A percentile compares a stretch with the other conserved stretches of the same genome.
Conservation (phyloP, 2,113 vertebrate species). For the Montifringilla adamsi region DNA sequence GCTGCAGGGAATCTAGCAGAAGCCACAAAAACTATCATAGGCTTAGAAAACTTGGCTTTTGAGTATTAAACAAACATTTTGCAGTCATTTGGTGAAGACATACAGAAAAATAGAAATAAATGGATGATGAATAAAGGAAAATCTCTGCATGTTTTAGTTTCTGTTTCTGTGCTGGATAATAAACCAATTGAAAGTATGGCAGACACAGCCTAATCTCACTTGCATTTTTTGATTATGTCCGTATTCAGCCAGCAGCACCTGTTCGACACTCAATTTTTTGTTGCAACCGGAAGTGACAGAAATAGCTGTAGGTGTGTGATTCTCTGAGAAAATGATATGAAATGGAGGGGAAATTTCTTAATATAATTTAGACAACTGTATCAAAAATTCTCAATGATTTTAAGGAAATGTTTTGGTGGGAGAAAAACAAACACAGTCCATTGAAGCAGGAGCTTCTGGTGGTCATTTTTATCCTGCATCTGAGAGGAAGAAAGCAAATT, state of each 20-base stretch:
- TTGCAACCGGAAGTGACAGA: neutral
- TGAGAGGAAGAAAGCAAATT: neutral
- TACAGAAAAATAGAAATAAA: neutral
- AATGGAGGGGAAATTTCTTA: neutral
- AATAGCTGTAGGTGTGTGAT: neutral
- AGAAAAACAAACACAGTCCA: neutral
- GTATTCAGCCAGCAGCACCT: neutral
- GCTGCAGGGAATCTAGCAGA: neutral
- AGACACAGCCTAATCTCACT: neutral
- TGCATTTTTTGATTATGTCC: neutral
- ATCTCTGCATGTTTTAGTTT: neutral
- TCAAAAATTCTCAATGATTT: neutral
- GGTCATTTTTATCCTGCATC: neutral
- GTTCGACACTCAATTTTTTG: neutral
- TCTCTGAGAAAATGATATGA: neutral
- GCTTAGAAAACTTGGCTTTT: neutral
- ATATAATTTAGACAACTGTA: neutral
- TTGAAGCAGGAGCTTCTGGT: neutral
- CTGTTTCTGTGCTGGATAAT: neutral
- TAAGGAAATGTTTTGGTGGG: neutral
- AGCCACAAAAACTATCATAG: neutral
- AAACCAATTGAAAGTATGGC: neutral
- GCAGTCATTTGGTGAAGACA: neutral
- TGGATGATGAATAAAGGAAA: neutral
- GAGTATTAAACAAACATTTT: neutral